Evolutionary conservation across 2,113 vertebrate species (phyloP).

Genomic region (Eubucco bourcierii): DNA sequence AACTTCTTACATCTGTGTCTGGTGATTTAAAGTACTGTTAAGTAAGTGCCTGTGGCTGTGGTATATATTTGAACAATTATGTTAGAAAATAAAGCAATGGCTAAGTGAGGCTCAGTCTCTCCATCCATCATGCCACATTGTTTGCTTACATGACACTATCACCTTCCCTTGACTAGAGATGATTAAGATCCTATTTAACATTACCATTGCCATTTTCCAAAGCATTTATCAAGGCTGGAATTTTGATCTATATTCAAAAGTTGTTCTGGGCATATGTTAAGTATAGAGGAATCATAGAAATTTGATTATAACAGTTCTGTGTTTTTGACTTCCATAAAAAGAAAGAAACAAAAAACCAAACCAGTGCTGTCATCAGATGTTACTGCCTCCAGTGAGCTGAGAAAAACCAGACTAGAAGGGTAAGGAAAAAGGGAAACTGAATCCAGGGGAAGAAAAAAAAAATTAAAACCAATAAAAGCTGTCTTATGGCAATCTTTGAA

Average conservation of each 20-base stretch:
- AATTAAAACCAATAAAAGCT: not conserved
- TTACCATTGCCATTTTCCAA: not conserved
- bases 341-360: not conserved
- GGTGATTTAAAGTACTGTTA: not conserved
- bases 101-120: not conserved
- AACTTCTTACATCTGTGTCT: not conserved
- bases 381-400: not conserved
- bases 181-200: not conserved
- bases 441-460: not conserved
- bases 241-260: not conserved
- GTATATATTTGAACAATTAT: not conserved
- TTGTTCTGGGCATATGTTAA: not conserved
- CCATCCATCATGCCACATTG: not conserved
- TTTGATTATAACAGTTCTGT: not conserved
- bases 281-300: not conserved
- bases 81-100: not conserved
- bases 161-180: not conserved
- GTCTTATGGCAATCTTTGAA: not conserved
- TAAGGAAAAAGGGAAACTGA: not conserved
- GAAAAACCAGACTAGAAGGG: not conserved
- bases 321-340: not conserved
- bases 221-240: not conserved
- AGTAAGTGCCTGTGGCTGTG: not conserved
- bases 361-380: not conserved
- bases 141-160: not conserved